Evolutionary conservation across 1,140 invertebrate species (phyloP).

Genomic region (Asbolus verrucosus): DNA sequence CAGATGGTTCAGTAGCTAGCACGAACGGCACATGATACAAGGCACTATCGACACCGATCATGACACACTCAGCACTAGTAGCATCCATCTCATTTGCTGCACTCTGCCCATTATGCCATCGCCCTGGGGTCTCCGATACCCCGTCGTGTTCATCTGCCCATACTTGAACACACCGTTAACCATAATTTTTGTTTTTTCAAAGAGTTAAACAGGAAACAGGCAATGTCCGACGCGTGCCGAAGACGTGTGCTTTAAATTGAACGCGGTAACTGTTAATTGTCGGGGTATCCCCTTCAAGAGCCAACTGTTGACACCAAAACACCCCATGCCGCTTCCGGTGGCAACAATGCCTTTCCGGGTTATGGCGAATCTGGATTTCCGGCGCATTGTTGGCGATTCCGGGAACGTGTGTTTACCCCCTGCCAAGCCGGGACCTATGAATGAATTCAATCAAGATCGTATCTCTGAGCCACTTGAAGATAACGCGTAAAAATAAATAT

Average conservation of each 20-base stretch:
- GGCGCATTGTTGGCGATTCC: neutral
- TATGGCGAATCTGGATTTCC: conserved; percentile 21
- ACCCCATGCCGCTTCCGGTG: conserved; percentile 21
- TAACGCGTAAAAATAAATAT: no score
- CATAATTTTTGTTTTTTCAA: neutral
- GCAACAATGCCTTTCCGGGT: conserved; percentile 33
- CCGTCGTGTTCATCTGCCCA: conserved; percentile 12
- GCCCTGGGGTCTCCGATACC: neutral
- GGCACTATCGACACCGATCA: conserved; percentile 2
- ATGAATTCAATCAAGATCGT: no score
- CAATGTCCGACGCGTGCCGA: neutral
- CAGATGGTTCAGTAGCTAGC: conserved; percentile 48
- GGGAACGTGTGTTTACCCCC: no score
- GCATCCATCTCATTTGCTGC: no score
- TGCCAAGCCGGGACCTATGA: no score
- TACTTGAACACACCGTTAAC: neutral
- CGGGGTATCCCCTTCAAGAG: no score
- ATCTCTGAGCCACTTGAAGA: no score
- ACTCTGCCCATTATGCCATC: no score
- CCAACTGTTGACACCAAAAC: conserved; percentile 43
- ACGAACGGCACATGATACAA: no score
- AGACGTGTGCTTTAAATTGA: conserved; percentile 23
- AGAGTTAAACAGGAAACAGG: conserved; percentile 12
- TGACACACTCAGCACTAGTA: no score
- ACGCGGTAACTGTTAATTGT: conserved; percentile 29